Conservation (phyloP, 2,113 vertebrate species). For the Misgurnus mizolepis region DNA sequence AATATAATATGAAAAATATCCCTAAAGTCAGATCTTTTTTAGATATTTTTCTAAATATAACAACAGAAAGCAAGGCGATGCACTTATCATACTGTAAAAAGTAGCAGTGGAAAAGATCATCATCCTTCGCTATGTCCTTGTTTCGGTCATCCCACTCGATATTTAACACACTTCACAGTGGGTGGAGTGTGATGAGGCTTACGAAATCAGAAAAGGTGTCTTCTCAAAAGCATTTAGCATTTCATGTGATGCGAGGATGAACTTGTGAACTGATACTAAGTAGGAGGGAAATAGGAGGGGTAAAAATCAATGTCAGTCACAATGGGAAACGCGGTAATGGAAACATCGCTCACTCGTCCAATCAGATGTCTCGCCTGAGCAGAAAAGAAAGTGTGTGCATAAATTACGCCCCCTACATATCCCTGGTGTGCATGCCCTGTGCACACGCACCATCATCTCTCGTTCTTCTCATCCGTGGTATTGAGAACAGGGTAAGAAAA, state of each 20-base stretch:
- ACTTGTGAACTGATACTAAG: slow-evolving; percentile 48
- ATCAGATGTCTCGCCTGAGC: slow-evolving; percentile 48
- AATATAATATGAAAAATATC: no score
- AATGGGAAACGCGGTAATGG: slow-evolving; percentile 45
- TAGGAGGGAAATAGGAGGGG: neutral
- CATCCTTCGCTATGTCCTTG: slow-evolving; percentile 11
- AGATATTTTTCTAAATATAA: no score
- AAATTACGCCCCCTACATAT: slow-evolving; percentile 37
- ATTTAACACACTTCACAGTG: slow-evolving; percentile 50
- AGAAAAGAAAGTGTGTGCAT: slow-evolving; percentile 36
- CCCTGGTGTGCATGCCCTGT: neutral
- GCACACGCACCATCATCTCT: neutral
- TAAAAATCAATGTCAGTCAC: slow-evolving; percentile 55
- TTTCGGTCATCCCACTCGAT: slow-evolving; percentile 36
- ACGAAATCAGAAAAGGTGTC: slow-evolving; percentile 50
- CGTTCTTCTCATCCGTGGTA: neutral
- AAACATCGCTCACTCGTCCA: slow-evolving; percentile 57
- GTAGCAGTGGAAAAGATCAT: slow-evolving; percentile 24
- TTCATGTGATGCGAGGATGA: slow-evolving; percentile 36
- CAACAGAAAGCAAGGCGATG: no score
- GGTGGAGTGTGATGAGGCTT: slow-evolving; percentile 6
- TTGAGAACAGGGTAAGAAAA: neutral
- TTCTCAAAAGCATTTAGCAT: slow-evolving; percentile 52
- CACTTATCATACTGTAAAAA: slow-evolving; percentile 14
- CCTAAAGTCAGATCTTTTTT: no score